A percentile compares a stretch with the other conserved stretches of the same genome.
These are phyloP conservation scores for Zele albiditarsus DNA, from an alignment of 2,888 invertebrate genomes.

Conservation along the genomic window DNA sequence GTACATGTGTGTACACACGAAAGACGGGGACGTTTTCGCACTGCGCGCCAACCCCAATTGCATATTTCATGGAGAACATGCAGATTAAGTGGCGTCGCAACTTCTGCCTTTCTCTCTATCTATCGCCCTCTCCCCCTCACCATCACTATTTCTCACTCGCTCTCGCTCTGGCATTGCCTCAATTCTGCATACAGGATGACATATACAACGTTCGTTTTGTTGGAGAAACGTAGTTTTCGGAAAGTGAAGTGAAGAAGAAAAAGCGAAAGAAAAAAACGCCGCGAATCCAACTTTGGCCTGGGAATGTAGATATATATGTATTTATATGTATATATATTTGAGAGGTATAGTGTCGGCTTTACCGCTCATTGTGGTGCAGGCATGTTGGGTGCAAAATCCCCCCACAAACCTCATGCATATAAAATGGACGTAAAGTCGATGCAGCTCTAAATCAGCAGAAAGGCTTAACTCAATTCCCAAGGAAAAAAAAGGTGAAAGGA, in stretches of 20 bases:
- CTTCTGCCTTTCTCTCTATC: constrained; percentile 22
- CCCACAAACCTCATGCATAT: constrained; percentile 9
- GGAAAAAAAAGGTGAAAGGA: not conserved
- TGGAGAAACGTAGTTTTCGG: constrained; percentile 9
- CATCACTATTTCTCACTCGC: too few species aligned
- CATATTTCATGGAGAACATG: constrained; percentile 62
- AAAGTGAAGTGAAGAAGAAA: constrained; percentile 6
- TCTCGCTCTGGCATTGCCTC: not conserved
- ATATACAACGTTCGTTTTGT: not conserved
- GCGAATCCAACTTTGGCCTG: not conserved
- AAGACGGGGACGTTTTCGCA: constrained; percentile 27
- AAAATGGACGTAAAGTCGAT: constrained; percentile 11
- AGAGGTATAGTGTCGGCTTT: constrained; percentile 5
- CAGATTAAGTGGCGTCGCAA: constrained; percentile 54
- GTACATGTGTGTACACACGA: constrained; percentile 12
- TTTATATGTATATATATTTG: not conserved
- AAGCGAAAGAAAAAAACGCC: not conserved
- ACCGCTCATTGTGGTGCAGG: constrained; percentile 7
- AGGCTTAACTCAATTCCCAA: not conserved
- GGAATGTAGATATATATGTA: not conserved
- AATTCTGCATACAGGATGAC: not conserved
- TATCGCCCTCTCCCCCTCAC: too few species aligned
- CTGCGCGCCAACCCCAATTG: constrained; percentile 49
- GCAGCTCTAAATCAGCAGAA: constrained; percentile 1
- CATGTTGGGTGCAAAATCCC: not conserved